phyloP scores from a whole-genome alignment of 2,113 vertebrate genomes.

The Coptodon bakossiorum region DNA sequence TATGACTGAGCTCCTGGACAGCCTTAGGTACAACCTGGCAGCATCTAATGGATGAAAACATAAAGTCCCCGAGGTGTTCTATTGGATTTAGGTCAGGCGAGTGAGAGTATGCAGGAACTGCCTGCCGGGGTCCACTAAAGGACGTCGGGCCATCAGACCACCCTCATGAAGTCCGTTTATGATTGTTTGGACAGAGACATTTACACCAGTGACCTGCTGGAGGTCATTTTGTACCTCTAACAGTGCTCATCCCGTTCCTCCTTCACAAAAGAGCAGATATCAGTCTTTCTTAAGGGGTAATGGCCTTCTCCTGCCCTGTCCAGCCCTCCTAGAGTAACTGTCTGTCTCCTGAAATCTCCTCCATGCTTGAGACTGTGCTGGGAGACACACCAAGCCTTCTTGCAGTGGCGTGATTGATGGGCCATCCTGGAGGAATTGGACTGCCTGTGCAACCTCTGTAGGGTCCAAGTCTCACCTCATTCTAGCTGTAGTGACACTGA shows the following conservation, averaged over 20 bases:
- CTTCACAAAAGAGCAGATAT: background rate
- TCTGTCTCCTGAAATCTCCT: background rate
- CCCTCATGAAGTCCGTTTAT: background rate
- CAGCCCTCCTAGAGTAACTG: background rate
- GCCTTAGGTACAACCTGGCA: background rate
- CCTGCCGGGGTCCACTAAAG: background rate
- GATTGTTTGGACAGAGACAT: background rate
- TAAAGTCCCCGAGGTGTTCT: background rate
- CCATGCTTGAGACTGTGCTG: background rate
- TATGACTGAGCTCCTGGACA: background rate
- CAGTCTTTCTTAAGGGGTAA: background rate
- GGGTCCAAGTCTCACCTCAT: background rate
- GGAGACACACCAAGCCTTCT: background rate
- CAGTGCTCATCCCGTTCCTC: background rate
- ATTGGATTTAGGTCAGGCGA: background rate
- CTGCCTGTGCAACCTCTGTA: background rate
- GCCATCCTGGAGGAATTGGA: background rate
- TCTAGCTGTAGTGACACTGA: background rate
- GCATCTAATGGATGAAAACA: background rate
- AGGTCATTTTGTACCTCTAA: background rate
- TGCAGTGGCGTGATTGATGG: background rate
- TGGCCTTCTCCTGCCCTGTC: background rate
- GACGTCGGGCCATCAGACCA: background rate
- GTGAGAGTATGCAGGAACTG: background rate
- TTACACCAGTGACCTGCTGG: background rate